These are phyloP conservation scores for Gallirallus australis DNA, from an alignment of 2,797 vertebrate genomes.

Conservation along the genomic window DNA sequence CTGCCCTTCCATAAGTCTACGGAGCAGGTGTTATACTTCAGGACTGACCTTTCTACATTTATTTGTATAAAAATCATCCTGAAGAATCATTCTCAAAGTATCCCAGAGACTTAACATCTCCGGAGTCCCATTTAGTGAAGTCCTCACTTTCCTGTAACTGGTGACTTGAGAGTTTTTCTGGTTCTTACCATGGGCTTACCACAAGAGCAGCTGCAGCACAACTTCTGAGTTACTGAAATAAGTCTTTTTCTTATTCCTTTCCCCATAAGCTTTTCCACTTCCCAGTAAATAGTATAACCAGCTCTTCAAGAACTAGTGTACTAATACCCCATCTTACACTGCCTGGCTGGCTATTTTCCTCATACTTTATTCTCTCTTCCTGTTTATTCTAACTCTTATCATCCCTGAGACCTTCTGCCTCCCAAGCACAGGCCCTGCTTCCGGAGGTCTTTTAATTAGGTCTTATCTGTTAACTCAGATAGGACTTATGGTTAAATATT, in stretches of 20 bases:
- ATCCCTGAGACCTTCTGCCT: not conserved
- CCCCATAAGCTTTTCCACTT: not conserved
- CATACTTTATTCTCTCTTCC: not conserved
- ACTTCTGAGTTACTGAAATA: not conserved
- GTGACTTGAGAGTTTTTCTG: not conserved
- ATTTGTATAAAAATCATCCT: not conserved
- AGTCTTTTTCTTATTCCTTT: not conserved
- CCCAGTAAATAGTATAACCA: not conserved
- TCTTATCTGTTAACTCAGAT: not conserved
- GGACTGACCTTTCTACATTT: not conserved
- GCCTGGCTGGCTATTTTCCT: not conserved
- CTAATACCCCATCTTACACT: not conserved
- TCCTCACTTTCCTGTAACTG: not conserved
- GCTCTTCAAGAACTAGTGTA: not conserved
- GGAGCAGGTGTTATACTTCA: not conserved
- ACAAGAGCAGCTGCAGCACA: not conserved
- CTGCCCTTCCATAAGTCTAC: not conserved
- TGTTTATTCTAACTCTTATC: not conserved
- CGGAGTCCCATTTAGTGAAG: not conserved
- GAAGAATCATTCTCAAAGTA: not conserved
- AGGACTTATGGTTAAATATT: not conserved
- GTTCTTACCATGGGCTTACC: not conserved
- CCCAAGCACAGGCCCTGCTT: not conserved
- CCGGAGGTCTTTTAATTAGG: not conserved
- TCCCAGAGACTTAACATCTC: rapidly evolving